Conservation (phyloP, 1,140 invertebrate genomes). For the Myzus persicae region DNA sequence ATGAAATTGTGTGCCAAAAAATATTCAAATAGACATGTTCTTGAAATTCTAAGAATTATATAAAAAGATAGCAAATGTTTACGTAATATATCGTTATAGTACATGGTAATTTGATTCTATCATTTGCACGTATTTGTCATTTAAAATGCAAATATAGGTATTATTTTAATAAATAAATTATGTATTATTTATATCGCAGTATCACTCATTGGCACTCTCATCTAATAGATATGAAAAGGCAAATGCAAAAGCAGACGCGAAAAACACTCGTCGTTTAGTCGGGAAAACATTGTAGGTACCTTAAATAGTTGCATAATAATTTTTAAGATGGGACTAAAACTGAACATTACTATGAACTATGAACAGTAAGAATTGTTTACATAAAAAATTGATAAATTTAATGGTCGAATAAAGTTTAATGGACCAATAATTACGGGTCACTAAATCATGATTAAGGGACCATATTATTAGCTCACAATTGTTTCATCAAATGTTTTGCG, state of each 20-base stretch:
- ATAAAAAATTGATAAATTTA: too few species aligned
- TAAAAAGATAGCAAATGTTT: too few species aligned
- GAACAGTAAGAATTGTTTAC: neutral
- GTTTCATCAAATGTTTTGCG: too few species aligned
- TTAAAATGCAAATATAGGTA: neutral
- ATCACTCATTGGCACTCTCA: neutral
- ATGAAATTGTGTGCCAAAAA: neutral
- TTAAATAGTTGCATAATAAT: neutral
- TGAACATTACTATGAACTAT: neutral
- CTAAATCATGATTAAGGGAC: too few species aligned
- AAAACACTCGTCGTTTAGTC: neutral
- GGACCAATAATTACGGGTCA: too few species aligned
- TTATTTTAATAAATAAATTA: neutral
- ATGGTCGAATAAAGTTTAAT: too few species aligned
- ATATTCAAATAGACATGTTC: neutral
- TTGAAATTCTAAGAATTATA: too few species aligned
- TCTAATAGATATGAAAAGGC: neutral
- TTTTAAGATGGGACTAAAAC: neutral
- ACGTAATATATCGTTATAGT: too few species aligned
- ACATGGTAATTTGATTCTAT: too few species aligned
- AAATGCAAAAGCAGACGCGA: neutral
- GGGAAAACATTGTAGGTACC: neutral
- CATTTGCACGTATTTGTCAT: too few species aligned
- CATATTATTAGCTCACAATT: too few species aligned
- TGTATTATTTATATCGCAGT: neutral